Evolutionary conservation across 1,140 invertebrate species (phyloP).

Genomic region (Platyscapa corneri): DNA sequence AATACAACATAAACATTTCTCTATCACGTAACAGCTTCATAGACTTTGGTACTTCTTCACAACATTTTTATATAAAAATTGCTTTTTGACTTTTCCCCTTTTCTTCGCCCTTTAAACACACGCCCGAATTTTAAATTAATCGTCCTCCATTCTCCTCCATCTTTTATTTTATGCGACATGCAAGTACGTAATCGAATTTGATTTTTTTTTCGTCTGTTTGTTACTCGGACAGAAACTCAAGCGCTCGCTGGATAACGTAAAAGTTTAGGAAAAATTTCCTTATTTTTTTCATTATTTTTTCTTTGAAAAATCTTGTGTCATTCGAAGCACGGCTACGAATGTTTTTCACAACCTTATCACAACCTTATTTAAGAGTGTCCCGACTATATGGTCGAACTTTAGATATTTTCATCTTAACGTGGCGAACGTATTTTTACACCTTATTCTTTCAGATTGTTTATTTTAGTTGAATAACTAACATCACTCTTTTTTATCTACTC

Average conservation of each 20-base stretch:
- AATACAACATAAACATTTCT: conserved; percentile 2
- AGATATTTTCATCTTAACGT: conserved; percentile 54
- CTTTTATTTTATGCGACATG: too few species aligned
- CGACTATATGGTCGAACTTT: conserved; percentile 61
- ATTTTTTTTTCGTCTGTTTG: too few species aligned
- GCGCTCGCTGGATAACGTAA: conserved; percentile 31
- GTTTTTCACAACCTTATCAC: conserved; percentile 75
- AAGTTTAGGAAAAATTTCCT: conserved; percentile 33
- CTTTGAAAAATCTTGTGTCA: conserved; percentile 62
- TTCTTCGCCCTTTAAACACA: conserved; percentile 2
- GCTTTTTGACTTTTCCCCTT: background rate
- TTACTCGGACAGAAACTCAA: conserved; percentile 44
- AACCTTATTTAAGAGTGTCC: conserved; percentile 72
- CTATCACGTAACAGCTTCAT: conserved; percentile 18
- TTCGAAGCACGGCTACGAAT: conserved; percentile 70
- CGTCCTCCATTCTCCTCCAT: background rate
- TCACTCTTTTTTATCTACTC: conserved; percentile 3
- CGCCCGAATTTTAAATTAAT: background rate
- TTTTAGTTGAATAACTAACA: background rate
- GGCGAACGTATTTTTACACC: conserved; percentile 20
- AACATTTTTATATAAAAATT: conserved; percentile 34
- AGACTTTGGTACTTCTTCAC: conserved; percentile 21
- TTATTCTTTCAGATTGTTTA: background rate
- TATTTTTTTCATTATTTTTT: conserved; percentile 17
- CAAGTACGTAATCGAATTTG: background rate